Evolutionary conservation across 2,113 vertebrate genomes (phyloP).

Genomic region (Eulacestoma nigropectus): DNA sequence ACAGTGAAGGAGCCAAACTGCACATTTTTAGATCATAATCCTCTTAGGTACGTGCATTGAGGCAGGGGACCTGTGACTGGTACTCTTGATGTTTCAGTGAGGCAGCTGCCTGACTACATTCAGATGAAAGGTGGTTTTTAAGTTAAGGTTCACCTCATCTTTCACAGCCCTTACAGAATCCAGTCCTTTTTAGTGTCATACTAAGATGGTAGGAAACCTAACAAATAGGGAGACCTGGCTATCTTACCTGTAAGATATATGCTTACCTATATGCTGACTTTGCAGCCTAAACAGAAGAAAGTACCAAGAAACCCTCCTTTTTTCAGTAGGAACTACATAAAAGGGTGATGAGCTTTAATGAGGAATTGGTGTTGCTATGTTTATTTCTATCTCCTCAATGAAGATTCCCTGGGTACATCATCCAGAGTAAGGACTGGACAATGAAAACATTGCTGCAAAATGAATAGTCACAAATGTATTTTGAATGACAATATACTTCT

Average conservation of each 20-base stretch:
- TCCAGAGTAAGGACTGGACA: neutral
- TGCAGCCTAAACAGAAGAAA: neutral
- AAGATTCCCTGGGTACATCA: neutral
- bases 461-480: neutral
- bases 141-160: neutral
- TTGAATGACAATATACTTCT: neutral
- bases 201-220: neutral
- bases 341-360: neutral
- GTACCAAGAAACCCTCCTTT: neutral
- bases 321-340: neutral
- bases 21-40: constrained; percentile 24
- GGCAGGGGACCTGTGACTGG: neutral
- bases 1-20: neutral
- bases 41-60: constrained; percentile 9
- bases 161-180: neutral
- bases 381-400: neutral
- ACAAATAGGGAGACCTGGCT: neutral
- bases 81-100: neutral
- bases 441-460: neutral
- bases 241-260: too few species aligned
- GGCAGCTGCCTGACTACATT: neutral
- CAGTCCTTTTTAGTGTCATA: neutral
- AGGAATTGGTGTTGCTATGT: neutral
- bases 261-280: neutral
- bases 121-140: neutral